These are phyloP conservation scores for Aphodius sticticus DNA, from an alignment of 2,888 invertebrate genomes.

Conservation along the genomic window DNA sequence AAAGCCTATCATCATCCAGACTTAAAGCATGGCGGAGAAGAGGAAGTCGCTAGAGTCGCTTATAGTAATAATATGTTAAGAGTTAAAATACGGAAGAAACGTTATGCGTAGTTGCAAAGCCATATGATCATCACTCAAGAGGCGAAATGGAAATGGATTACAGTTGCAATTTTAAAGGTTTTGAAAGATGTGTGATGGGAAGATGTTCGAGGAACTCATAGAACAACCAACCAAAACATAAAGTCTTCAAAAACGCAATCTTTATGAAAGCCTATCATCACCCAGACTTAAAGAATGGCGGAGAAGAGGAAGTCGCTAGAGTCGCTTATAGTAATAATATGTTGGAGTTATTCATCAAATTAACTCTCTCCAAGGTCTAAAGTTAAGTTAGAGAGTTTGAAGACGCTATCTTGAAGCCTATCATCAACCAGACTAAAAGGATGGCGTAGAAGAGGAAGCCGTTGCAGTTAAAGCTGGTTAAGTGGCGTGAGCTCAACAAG, in stretches of 20 bases:
- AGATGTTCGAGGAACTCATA: background rate
- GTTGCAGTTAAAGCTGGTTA: background rate
- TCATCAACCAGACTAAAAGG: background rate
- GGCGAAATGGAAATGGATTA: too few relatives aligned
- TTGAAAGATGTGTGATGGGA: background rate
- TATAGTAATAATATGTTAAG: too few relatives aligned
- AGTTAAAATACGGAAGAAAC: too few relatives aligned
- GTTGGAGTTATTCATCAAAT: too few relatives aligned
- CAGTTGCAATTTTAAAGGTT: background rate
- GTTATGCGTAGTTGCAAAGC: too few relatives aligned
- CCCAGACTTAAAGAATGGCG: background rate
- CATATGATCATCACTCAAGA: too few relatives aligned
- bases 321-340: too few relatives aligned
- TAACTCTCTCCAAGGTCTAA: too few relatives aligned
- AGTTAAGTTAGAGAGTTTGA: too few relatives aligned
- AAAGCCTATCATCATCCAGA: background rate
- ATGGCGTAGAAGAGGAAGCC: background rate
- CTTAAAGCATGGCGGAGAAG: background rate
- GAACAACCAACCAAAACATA: background rate
- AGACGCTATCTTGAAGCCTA: background rate
- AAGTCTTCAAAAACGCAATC: background rate
- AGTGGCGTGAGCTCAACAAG: background rate
- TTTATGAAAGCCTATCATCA: background rate
- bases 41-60: background rate
- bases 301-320: background rate